A percentile compares a stretch with the other conserved stretches of the same genome.
These are phyloP conservation scores for Bhutanitis thaidina DNA, from an alignment of 2,888 invertebrate genomes.

Conservation along the genomic window DNA sequence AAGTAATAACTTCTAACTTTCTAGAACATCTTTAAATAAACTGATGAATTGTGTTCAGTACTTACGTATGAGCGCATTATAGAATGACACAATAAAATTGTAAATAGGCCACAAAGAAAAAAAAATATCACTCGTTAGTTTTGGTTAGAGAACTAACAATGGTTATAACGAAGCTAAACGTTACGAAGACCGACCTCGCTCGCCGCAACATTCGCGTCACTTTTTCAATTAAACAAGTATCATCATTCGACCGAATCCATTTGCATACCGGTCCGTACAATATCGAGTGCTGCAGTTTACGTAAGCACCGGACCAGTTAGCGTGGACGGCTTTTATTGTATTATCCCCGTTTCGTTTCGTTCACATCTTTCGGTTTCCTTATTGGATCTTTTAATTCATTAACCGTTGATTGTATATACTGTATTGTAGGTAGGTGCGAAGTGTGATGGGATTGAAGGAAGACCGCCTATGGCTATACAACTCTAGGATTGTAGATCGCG, in stretches of 20 bases:
- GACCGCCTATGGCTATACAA: no score
- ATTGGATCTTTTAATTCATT: constrained; percentile 35
- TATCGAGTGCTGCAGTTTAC: constrained; percentile 41
- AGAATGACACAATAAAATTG: no score
- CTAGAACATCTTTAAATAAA: no score
- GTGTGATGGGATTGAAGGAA: no score
- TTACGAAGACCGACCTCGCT: neutral
- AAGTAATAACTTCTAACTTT: no score
- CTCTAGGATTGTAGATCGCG: no score
- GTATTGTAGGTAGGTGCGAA: neutral
- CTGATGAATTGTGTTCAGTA: no score
- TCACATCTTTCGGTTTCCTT: constrained; percentile 45
- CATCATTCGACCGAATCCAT: constrained; percentile 37
- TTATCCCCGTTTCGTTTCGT: constrained; percentile 46
- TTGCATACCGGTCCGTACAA: constrained; percentile 48
- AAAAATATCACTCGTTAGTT: no score
- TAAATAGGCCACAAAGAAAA: no score
- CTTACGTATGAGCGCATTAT: no score
- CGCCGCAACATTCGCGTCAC: constrained; percentile 12
- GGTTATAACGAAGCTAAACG: no score
- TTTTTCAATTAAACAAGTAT: constrained; percentile 32
- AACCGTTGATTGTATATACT: constrained; percentile 23
- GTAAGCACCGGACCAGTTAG: constrained; percentile 29
- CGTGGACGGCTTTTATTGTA: constrained; percentile 43
- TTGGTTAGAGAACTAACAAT: no score